Base-by-base conservation (phyloP, 2,797 vertebrate genomes). In the Paedocypris micromegethes region DNA sequence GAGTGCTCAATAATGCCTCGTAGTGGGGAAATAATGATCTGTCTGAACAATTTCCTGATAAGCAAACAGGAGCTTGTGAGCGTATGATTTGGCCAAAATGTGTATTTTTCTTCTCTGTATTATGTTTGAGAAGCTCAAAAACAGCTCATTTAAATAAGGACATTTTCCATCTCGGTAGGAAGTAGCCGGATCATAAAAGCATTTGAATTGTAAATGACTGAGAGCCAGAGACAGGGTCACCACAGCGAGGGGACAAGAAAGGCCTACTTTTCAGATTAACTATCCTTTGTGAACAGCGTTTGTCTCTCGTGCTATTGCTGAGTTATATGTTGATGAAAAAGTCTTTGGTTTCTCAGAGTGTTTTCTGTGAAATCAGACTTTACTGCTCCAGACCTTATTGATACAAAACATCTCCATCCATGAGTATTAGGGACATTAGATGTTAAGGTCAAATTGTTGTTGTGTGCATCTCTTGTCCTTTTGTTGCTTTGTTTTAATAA, bases 381-480 rank as follows among this genome's bases (percentile, higher is more conserved):
- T 75, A n/a, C 80, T 76, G 74, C 80, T 82, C 80, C 73, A 75
- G 81, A 81, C 79, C 82, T 79, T 72, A 86, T 81, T 77, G 79
- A 88, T 83, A 71, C 77, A 73, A 83, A 81, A 82, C 77, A 81
- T 86, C 84, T 84, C 76, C 52, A 64, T 82, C 79, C 83, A 82
- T 73, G 80, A 82, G 78, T 78, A 84, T 81, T 81, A 79, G 82
- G 81, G 23, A 23, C 23, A 23, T 23, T 1, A 23, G 23, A 23
- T 23, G 23, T 23, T 23, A 23, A 23, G 23, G 23, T 23, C 23
- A 23, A 23, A 23, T 23, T 23, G 23, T 23, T 23, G 23, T 23
- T 23, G 23, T 23, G 23, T 23, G 23, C 23, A 23, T 23, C 23
- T 23, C 23, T 23, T 23, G 23, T 23, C 1, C 1, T 23, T 23